These are phyloP conservation scores for Decapterus maruadsi DNA, from an alignment of 2,797 vertebrate genomes.

Conservation along the genomic window DNA sequence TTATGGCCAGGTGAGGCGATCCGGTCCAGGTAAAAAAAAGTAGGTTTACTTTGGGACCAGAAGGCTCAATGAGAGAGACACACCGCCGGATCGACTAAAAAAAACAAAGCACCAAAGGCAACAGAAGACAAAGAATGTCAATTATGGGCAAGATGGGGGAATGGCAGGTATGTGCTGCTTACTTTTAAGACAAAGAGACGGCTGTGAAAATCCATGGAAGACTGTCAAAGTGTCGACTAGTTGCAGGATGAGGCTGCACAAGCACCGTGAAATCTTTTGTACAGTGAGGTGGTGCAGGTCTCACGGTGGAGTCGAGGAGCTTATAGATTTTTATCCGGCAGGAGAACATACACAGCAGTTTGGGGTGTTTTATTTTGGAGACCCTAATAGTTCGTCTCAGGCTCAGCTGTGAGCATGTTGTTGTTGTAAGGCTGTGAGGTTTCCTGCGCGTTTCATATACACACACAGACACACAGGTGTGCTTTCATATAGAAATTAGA, in stretches of 20 bases:
- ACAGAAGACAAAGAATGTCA: slow-evolving; percentile 90
- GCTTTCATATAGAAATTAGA: slow-evolving; percentile 10
- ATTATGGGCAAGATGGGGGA: slow-evolving; percentile 96
- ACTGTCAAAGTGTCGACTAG: slow-evolving; percentile 72
- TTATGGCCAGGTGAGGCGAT: slow-evolving; percentile 96
- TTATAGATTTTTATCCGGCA: slow-evolving; percentile 18
- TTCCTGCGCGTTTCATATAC: not conserved
- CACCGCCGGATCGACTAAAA: slow-evolving; percentile 83
- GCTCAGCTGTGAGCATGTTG: slow-evolving; percentile 29
- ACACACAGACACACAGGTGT: not conserved
- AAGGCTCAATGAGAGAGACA: slow-evolving; percentile 86
- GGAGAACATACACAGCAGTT: slow-evolving; percentile 12
- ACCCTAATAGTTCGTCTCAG: slow-evolving; percentile 8
- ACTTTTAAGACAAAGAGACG: slow-evolving; percentile 75
- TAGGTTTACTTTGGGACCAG: slow-evolving; percentile 87
- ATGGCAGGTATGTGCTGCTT: slow-evolving; percentile 93
- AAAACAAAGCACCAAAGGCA: slow-evolving; percentile 66
- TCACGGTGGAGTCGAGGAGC: not conserved
- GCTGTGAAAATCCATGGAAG: slow-evolving; percentile 54
- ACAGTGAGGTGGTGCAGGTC: slow-evolving; percentile 2
- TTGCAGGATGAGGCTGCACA: slow-evolving; percentile 42
- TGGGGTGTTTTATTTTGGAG: slow-evolving; percentile 26
- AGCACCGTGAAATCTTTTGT: slow-evolving; percentile 12
- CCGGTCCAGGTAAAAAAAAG: slow-evolving; percentile 89
- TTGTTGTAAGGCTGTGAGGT: not conserved